Evolutionary conservation across 2,888 invertebrate species (phyloP), one percentile per base, ranked within the genome.

Genomic region (Zhengitettix transpicula): DNA sequence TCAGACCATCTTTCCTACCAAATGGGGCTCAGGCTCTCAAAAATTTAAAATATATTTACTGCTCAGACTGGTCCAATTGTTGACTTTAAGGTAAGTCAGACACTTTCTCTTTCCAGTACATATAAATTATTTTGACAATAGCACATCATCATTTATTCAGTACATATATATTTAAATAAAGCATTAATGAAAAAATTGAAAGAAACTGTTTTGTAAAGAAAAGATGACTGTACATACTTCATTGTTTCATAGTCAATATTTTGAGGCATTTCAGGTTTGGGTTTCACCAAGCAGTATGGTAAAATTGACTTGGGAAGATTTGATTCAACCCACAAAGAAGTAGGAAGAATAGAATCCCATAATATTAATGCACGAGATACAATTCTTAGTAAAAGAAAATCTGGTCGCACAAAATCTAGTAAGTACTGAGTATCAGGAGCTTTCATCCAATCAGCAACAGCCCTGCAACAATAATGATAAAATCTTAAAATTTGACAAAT

Each of bases 401-500:
- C 96, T 0, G 96, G 96, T 15, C 95, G 76, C 2, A 97, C 89
- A 70, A 87, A 86, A 73, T 97, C 96, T 59, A 98, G 76, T 61
- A 93, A 77, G 73, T 91, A 92, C 63, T 92, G 87, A 0, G 96
- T 95, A 66, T 85, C 82, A 0, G 97, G 96, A 1, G 93, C 88
- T 54, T 82, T 78, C 79, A 98, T 85, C 93, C 94, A 94, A 65
- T 86, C 83, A 7, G 94, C 93, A 1, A 95, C 86, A 2, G 93
- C 87, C 63, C 82, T 77, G 67, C 14, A 68, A 57, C 55, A 58
- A n/a, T 11, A 10, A 52, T 8, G 14, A 15, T 52, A n/a, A 14
- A 42, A 42, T 42, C 57, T 11, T 11, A 59, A 77, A 76, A 70
- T 80, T 75, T 89, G 90, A 60, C 83, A 82, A 5, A 89, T 87